Base-by-base conservation (phyloP, 1,140 invertebrate species). In the Bicyclus anynana region DNA sequence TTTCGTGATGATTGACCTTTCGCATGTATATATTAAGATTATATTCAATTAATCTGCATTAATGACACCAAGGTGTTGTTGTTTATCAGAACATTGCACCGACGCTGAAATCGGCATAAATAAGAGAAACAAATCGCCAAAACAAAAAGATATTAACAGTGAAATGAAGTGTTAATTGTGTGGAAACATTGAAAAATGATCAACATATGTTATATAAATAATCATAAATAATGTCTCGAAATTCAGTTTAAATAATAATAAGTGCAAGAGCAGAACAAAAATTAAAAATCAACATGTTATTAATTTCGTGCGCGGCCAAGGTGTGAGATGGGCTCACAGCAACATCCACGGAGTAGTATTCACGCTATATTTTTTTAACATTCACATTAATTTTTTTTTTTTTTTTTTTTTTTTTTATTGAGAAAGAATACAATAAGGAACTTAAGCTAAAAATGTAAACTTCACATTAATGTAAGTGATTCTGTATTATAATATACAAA, bases 201-300 rank as follows among this genome's bases (percentile, higher is more conserved):
- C 83, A 84, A 82, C 84, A 86, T 87, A 86, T 79, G 78, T 82
- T 87, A 87, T 86, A 87, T 87, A 87, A 87, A 87, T 87, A 87
- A 76, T 83, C 74, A 87, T 86, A 87, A 87, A 86, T 87, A 84
- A 82, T 77, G 67, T 58, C 70, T 80, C 80, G 78, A 84, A 84
- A 84, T 84, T 83, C 80, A 84, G 81, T 84, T 86, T 87, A 87
- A 87, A 84, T 86, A 87, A 87, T 87, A 87, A 87, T 84, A 87
- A 87, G 80, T 85, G 78, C 78, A 83, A 78, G 78, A 78, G 61
- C 71, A 76, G 77, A 84, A 82, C 72, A 82, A 80, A 84, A 84
- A 79, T 82, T 86, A 86, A 87, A 86, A 87, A 84, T 80, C 74
- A 80, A 80, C 74, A 79, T 82, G 81, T 84, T 86, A 87, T 87